Conservation (phyloP, 1,140 invertebrate species). For the Callitettix versicolor region DNA sequence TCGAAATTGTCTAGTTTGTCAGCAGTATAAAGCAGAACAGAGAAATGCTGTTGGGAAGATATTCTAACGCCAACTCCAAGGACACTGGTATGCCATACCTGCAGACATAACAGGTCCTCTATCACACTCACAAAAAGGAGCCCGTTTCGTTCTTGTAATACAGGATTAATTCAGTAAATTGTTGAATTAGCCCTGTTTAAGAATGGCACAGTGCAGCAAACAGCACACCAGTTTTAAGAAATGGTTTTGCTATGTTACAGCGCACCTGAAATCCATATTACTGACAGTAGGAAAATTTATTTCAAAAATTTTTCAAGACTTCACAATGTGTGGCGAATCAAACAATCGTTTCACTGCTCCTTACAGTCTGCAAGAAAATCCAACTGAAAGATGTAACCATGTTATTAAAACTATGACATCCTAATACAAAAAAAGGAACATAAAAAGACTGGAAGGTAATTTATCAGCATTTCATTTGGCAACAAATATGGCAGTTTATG, state of each 20-base stretch:
- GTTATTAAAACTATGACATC: too few species aligned
- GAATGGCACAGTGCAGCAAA: constrained; percentile 20
- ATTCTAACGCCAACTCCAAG: constrained; percentile 19
- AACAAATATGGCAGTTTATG: too few species aligned
- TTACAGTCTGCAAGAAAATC: constrained; percentile 34
- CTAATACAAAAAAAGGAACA: too few species aligned
- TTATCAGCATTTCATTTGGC: too few species aligned
- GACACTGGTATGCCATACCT: constrained; percentile 21
- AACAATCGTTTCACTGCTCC: not conserved
- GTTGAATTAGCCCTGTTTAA: constrained; percentile 28
- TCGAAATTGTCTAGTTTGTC: constrained; percentile 24
- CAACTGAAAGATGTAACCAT: constrained; percentile 34
- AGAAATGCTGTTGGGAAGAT: constrained; percentile 28
- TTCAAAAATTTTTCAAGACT: not conserved
- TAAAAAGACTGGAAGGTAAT: too few species aligned
- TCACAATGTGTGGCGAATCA: not conserved
- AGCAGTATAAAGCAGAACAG: constrained; percentile 24
- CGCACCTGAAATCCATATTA: constrained; percentile 1
- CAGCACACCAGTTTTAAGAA: not conserved
- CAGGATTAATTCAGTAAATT: constrained; percentile 33
- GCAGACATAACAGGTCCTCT: constrained; percentile 35
- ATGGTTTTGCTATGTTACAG: constrained; percentile 3
- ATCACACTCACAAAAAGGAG: constrained; percentile 28
- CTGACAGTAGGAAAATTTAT: constrained; percentile 9
- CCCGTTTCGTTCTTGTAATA: constrained; percentile 30